Conservation (phyloP, 2,113 vertebrate species). For the Columba janthina region DNA sequence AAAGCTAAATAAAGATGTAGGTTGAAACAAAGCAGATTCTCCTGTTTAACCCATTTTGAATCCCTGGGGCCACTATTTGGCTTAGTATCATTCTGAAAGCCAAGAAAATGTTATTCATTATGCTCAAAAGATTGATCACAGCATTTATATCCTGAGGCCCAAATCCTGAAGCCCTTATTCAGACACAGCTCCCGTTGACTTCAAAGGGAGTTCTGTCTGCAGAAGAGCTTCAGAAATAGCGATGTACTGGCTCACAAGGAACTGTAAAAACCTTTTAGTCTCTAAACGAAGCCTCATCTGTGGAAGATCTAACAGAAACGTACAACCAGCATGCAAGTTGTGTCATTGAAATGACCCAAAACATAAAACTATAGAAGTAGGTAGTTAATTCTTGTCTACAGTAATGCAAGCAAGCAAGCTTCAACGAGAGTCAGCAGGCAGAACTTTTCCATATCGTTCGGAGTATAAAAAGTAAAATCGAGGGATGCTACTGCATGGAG, state of each 20-base stretch:
- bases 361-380: not conserved
- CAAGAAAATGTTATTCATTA: slow-evolving; percentile 44
- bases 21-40: slow-evolving; percentile 32
- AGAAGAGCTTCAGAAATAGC: slow-evolving; percentile 15
- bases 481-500: not conserved
- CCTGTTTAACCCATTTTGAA: not conserved
- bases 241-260: not conserved
- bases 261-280: not conserved
- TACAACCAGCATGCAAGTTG: not conserved
- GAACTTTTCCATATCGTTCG: not conserved
- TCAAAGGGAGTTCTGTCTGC: slow-evolving; percentile 25
- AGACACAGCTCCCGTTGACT: slow-evolving; percentile 26
- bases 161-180: slow-evolving; percentile 26
- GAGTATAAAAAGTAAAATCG: not conserved
- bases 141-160: slow-evolving; percentile 13
- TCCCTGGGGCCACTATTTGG: not conserved
- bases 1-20: not conserved
- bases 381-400: not conserved
- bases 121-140: slow-evolving; percentile 18
- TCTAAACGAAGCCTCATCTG: not conserved
- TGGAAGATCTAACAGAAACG: not conserved
- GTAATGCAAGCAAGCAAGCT: not conserved
- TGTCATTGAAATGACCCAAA: not conserved
- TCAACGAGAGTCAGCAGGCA: not conserved
- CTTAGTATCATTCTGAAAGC: slow-evolving; percentile 27